Evolutionary conservation across 2,797 vertebrate genomes (phyloP).

Genomic region (Clarias laeviceps): DNA sequence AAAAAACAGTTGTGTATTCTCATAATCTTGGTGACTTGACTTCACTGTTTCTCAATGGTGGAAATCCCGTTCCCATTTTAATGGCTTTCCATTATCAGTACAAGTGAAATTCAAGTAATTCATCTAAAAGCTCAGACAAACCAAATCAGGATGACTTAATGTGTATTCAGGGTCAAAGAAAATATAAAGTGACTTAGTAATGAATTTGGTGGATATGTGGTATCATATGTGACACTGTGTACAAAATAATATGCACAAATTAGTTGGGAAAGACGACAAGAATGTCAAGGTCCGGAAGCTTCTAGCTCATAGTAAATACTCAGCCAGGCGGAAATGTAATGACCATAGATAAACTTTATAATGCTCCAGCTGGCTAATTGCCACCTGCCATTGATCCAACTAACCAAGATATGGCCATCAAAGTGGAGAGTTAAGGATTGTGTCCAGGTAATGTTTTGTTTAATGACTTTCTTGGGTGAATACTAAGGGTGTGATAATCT

Average conservation of each 20-base stretch:
- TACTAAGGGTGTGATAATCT: not conserved
- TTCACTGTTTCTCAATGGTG: not conserved
- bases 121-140: not conserved
- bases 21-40: not conserved
- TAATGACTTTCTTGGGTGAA: not conserved
- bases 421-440: not conserved
- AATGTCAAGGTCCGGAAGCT: not conserved
- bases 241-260: not conserved
- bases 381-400: not conserved
- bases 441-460: not conserved
- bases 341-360: conserved; percentile 47
- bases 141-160: not conserved
- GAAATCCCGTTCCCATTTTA: not conserved
- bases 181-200: not conserved
- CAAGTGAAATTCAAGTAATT: not conserved
- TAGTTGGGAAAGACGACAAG: not conserved
- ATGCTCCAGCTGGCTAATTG: conserved; percentile 46
- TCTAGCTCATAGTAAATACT: conserved; percentile 51
- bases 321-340: conserved; percentile 37
- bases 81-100: not conserved
- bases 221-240: not conserved
- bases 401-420: conserved; percentile 34
- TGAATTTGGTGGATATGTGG: not conserved
- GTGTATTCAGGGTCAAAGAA: not conserved
- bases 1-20: not conserved